Base-by-base conservation (phyloP, 2,797 vertebrate genomes). In the Pseudomugil gertrudae region DNA sequence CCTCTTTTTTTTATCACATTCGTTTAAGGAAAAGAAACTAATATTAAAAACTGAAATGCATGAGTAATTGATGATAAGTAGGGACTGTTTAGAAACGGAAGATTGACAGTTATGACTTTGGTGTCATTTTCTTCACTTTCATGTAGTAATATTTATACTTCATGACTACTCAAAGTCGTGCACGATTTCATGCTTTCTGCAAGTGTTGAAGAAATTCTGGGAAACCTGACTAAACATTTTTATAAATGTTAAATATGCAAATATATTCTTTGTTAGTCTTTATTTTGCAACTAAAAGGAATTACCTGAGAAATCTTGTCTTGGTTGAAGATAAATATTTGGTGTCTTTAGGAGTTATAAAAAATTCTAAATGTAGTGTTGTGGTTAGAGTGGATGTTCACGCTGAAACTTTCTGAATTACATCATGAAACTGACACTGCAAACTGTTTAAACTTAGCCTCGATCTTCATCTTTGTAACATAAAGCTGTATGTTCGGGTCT, bases 401-500 rank as follows among this genome's bases (percentile, higher is more conserved):
- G 45, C 15, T 32, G 24, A 36, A 7, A 11, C 32, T 69, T 17
- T 68, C 21, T 35, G 29, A 63, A 21, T 76, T 27, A 52, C 43
- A 68, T 59, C 7, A 35, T 48, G 15, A 33, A 70, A 50, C 27
- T 11, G 50, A 64, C 7, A 30, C 35, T 33, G 8, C 26, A 51
- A 66, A 52, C 5, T 0, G 3, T 54, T 65, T 17, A 57, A 48
- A 57, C 33, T 40, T 19, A 54, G 17, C 9, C 33, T 3, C 15
- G 35, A 2, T 15, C 50, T 68, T 74, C 30, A 33, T 77, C 60
- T 53, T 56, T 70, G 59, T 59, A 80, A 82, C 38, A 54, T 83
- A 70, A 84, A 84, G 57, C 78, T 80, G 79, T 84, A 80, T 69
- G 47, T 76, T 68, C 63, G 85, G 87, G 83, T 79, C 48, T 63